Percentiles rank a stretch among this genome's conserved stretches.
These are phyloP conservation scores for Lucilia cuprina DNA, from an alignment of 1,140 invertebrate genomes.

Conservation along the genomic window DNA sequence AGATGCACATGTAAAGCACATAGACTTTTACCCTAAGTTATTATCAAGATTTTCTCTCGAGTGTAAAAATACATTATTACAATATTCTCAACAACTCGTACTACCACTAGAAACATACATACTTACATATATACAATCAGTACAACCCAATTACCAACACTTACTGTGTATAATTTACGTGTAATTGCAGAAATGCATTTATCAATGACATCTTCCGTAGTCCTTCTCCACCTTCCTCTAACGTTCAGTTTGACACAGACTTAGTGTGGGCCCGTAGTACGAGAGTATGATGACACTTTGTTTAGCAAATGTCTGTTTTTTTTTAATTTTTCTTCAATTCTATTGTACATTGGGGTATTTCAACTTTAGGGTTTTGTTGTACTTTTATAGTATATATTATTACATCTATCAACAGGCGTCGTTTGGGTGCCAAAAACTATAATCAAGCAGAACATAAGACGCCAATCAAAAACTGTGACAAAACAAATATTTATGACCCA, in stretches of 20 bases:
- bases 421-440: not conserved
- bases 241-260: not conserved
- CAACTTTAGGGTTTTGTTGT: not conserved
- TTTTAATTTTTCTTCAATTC: not conserved
- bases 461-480: slow-evolving; percentile 14
- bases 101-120: not conserved
- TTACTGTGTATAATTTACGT: slow-evolving; percentile 10
- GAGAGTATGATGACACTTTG: not conserved
- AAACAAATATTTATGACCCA: not conserved
- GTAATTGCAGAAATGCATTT: slow-evolving; percentile 11
- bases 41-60: too few species aligned
- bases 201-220: not conserved
- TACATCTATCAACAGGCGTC: not conserved
- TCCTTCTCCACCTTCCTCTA: not conserved
- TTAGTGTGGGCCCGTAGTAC: not conserved
- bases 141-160: slow-evolving; percentile 6
- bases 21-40: too few species aligned
- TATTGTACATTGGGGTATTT: not conserved
- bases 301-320: not conserved
- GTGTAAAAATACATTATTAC: too few species aligned
- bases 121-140: not conserved
- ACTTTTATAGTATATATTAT: not conserved
- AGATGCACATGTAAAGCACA: too few species aligned
- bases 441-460: not conserved
- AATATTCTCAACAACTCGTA: too few species aligned